Conservation (phyloP, 92 coral and sea anemone genomes). For the Parazoanthus atlanticus region DNA sequence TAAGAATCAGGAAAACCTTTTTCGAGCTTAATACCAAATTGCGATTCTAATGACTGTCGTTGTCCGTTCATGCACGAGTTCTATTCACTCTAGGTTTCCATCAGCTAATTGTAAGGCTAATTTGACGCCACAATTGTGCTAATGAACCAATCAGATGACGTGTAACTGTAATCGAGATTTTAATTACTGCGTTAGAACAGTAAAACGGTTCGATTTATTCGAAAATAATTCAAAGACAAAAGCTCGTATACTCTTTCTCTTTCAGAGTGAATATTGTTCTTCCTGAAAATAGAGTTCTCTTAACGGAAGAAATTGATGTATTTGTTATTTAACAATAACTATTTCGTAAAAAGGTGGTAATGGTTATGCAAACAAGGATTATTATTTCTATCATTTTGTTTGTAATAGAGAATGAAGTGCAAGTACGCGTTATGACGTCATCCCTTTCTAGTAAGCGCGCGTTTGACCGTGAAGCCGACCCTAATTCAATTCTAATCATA, state of each 20-base stretch:
- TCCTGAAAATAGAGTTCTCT: not conserved
- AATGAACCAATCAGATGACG: conserved; percentile 59
- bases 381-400: not conserved
- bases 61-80: not conserved
- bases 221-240: not conserved
- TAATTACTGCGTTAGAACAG: conserved; percentile 20
- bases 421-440: not conserved
- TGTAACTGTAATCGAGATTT: conserved; percentile 19
- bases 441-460: not conserved
- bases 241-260: not conserved
- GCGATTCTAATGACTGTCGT: not conserved
- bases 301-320: not conserved
- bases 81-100: not conserved
- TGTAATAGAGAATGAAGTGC: not conserved
- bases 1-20: not conserved
- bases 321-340: not conserved
- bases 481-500: too few relatives aligned
- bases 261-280: not conserved
- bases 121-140: conserved; percentile 57
- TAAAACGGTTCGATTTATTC: not conserved
- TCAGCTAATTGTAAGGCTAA: conserved; percentile 23
- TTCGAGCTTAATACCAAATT: not conserved
- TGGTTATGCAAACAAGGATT: not conserved
- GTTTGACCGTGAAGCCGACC: not conserved
- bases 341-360: not conserved